These are phyloP conservation scores for Hydropotes inermis DNA, from an alignment of 2,113 vertebrate genomes.

Conservation along the genomic window DNA sequence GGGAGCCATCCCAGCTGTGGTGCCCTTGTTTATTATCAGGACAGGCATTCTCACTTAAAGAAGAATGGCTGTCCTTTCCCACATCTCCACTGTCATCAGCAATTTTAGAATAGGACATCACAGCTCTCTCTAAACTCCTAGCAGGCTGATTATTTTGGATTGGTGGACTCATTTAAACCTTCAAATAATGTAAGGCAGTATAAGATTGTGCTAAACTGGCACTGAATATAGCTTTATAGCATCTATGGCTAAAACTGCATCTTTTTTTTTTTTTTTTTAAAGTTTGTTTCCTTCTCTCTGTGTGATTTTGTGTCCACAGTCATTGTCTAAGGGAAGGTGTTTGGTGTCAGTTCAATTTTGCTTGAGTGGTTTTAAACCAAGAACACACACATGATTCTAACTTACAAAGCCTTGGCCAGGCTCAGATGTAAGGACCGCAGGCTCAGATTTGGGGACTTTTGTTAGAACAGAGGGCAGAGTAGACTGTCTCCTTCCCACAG, in stretches of 20 bases:
- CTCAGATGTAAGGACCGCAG: background rate
- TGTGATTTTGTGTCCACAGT: background rate
- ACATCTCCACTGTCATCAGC: background rate
- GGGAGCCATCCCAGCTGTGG: background rate
- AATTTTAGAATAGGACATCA: background rate
- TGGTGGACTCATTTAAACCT: background rate
- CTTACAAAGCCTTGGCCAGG: background rate
- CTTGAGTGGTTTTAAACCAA: constrained; percentile 5
- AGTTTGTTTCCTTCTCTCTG: constrained; percentile 6
- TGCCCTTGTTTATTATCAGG: no score
- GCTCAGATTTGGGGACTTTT: background rate
- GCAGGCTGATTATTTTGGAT: background rate
- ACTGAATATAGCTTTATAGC: background rate
- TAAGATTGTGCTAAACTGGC: background rate
- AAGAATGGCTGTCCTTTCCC: background rate
- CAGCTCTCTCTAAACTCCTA: background rate
- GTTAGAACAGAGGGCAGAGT: background rate
- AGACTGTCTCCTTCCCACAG: background rate
- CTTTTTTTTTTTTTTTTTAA: background rate
- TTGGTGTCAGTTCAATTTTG: background rate
- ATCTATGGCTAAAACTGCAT: background rate
- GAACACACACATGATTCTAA: background rate
- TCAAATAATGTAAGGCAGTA: background rate
- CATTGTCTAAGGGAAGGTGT: background rate
- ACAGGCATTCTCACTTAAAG: background rate